phyloP scores from a whole-genome alignment of 2,797 vertebrate species.

The Nannoperca australis region DNA sequence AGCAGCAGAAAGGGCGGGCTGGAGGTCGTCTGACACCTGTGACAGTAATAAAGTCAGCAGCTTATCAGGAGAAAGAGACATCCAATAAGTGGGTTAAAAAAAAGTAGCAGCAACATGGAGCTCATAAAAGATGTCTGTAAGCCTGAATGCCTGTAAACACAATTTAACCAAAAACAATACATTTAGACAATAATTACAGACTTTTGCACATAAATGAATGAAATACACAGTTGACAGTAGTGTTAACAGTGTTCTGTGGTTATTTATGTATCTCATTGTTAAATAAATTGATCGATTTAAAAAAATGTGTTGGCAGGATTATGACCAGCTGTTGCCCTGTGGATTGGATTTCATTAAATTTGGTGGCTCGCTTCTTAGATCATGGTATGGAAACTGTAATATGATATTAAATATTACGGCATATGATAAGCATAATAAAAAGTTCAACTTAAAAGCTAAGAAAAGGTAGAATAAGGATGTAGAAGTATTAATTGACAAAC shows the following conservation, averaged over 20 bases:
- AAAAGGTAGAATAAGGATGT: neutral
- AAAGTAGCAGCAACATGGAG: neutral
- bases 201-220: too few species aligned
- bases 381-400: too few species aligned
- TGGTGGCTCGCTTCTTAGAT: too few species aligned
- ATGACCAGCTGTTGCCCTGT: neutral
- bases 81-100: neutral
- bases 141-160: neutral
- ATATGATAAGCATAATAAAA: neutral
- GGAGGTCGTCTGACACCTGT: conserved; percentile 13
- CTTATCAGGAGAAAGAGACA: conserved; percentile 4
- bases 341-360: neutral
- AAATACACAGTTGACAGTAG: too few species aligned
- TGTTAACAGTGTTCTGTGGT: too few species aligned
- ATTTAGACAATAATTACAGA: too few species aligned
- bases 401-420: too few species aligned
- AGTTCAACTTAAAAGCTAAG: neutral
- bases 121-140: neutral
- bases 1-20: neutral
- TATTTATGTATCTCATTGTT: too few species aligned
- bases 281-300: neutral
- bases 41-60: neutral
- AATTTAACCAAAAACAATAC: neutral
- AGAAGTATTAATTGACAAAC: neutral
- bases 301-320: neutral